Base-by-base conservation (phyloP, 2,797 vertebrate genomes). In the Scarus forsteni region DNA sequence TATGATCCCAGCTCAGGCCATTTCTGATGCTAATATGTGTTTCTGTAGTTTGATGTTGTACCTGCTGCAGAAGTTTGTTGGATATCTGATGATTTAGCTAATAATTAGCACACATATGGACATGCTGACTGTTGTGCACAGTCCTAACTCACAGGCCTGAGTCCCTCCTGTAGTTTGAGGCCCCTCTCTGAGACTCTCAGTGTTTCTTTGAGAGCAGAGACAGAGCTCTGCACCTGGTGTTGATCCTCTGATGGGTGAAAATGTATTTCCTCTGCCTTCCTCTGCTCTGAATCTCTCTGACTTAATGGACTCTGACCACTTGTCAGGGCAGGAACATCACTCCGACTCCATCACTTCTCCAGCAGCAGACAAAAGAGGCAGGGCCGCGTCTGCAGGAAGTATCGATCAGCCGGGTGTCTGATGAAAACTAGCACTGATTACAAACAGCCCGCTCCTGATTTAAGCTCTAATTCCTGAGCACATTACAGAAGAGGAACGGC, bases 271-370 rank as follows among this genome's bases (percentile, higher is more conserved):
- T 36, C 15, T 43, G 10, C 61, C 19, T 46, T 60, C 18, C n/a
- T 49, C 46, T 42, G 36, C 14, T 57, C 58, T 53, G 42, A 40
- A 62, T 51, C 43, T 58, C 53, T 52, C 4, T 8, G 34, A 51
- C 50, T 68, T 48, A 66, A 73, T 74, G 49, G 46, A 64, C 40
- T 63, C 15, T 67, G 44, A 70, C 42, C 48, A 27, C 70, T 60
- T 35, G 35, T 60, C 67, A 58, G 57, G 15, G 39, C 13, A 35
- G 7, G 10, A n/a, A 27, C 11, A 10, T 58, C 45, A 34, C 51
- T 35, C 13, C 16, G 43, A 12, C 38, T 58, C 6, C 27, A 39
- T 15, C 36, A 15, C n/a, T 44, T 69, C 36, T 49, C 50, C 18
- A 64, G 42, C 57, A 56, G 35, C 36, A 27, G 12, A 12, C 57